Evolutionary conservation across 1,140 invertebrate species (phyloP).

Genomic region (Gryllus bimaculatus): DNA sequence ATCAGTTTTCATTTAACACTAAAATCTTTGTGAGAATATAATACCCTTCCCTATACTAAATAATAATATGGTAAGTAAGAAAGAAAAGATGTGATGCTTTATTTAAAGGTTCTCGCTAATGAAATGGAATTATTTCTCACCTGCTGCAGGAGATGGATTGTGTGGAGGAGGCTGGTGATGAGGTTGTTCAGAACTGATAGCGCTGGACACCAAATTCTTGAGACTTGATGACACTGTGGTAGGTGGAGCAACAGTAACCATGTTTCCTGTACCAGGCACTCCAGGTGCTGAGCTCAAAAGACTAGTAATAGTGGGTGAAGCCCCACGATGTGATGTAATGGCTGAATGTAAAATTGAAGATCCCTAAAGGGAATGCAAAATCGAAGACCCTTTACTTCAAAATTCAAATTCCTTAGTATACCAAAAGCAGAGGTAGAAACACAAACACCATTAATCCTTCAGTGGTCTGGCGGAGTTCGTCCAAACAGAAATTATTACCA

Average conservation of each 20-base stretch:
- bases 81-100: background rate
- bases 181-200: slow-evolving; percentile 23
- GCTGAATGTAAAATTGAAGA: slow-evolving; percentile 38
- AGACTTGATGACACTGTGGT: slow-evolving; percentile 26
- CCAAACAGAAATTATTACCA: too few relatives aligned
- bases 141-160: slow-evolving; percentile 23
- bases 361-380: background rate
- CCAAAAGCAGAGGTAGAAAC: background rate
- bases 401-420: background rate
- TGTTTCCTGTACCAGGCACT: slow-evolving; percentile 24
- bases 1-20: too few relatives aligned
- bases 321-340: slow-evolving; percentile 32
- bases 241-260: slow-evolving; percentile 8
- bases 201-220: slow-evolving; percentile 26
- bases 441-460: too few relatives aligned
- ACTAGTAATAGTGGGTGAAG: slow-evolving; percentile 45
- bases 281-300: slow-evolving; percentile 43
- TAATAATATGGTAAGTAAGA: background rate
- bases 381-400: background rate
- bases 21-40: background rate
- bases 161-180: slow-evolving; percentile 17
- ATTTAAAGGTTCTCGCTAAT: too few relatives aligned
- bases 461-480: too few relatives aligned
- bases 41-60: background rate
- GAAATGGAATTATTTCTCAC: slow-evolving; percentile 11